These are phyloP conservation scores for Campoplex capitator DNA, from an alignment of 2,888 invertebrate species.

Conservation along the genomic window DNA sequence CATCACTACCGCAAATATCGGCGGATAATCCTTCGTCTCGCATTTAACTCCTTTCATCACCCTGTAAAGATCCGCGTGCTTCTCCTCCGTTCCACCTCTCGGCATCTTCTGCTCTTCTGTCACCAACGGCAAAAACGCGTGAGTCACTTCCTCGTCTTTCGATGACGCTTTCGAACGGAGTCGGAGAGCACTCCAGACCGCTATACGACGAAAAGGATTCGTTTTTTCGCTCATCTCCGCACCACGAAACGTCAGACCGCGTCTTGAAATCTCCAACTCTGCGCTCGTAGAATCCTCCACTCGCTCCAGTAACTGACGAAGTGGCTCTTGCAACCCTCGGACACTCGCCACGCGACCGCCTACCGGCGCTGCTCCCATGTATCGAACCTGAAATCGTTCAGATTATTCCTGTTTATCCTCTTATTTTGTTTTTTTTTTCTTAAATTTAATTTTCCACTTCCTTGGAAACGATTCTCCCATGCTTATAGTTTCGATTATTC, in stretches of 20 bases:
- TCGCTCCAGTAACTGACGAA: conserved; percentile 84
- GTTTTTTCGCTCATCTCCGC: conserved; percentile 83
- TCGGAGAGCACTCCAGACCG: conserved; percentile 96
- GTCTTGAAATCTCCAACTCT: conserved; percentile 82
- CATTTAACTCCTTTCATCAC: conserved; percentile 81
- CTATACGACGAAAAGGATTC: conserved; percentile 95
- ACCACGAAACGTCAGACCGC: conserved; percentile 81
- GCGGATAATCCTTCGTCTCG: conserved; percentile 88
- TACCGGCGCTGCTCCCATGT: conserved; percentile 92
- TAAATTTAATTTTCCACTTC: neutral
- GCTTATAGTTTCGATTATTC: too few relatives aligned
- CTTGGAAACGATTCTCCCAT: too few relatives aligned
- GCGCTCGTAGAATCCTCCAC: conserved; percentile 77
- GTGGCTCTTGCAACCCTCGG: conserved; percentile 92
- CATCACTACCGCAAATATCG: conserved; percentile 96
- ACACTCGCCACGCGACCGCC: conserved; percentile 93
- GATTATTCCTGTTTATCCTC: neutral
- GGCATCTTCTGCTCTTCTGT: conserved; percentile 88
- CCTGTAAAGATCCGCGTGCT: conserved; percentile 85
- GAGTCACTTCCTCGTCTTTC: conserved; percentile 85
- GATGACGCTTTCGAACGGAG: conserved; percentile 84
- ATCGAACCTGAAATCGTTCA: conserved; percentile 87
- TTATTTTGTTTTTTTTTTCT: neutral
- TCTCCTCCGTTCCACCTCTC: conserved; percentile 86
- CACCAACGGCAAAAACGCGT: conserved; percentile 92